Conservation (phyloP, 2,888 invertebrate genomes). For the Ophion obscuratus region DNA sequence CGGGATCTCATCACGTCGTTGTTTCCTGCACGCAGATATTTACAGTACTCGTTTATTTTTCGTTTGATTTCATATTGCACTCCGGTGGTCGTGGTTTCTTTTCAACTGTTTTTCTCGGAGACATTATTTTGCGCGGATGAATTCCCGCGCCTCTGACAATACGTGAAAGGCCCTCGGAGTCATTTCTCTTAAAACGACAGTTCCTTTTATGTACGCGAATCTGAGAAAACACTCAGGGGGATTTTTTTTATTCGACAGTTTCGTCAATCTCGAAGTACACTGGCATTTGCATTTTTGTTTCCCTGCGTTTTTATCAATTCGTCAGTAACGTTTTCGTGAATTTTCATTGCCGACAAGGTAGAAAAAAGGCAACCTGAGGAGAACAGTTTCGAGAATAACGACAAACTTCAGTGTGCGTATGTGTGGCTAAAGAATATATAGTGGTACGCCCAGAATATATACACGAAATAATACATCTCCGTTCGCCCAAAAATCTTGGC, state of each 20-base stretch:
- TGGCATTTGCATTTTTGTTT: not conserved
- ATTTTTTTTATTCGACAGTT: constrained; percentile 11
- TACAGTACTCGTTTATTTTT: too few relatives aligned
- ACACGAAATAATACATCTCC: constrained; percentile 25
- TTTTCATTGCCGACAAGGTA: not conserved
- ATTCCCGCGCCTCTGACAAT: not conserved
- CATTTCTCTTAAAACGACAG: not conserved
- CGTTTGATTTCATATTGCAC: not conserved
- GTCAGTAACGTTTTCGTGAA: constrained; percentile 7
- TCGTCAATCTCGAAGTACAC: constrained; percentile 5
- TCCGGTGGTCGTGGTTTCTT: not conserved
- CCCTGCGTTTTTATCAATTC: not conserved
- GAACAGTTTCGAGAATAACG: constrained; percentile 52
- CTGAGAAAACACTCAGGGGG: not conserved
- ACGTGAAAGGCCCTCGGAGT: constrained; percentile 1
- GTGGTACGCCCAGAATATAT: not conserved
- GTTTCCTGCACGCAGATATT: too few relatives aligned
- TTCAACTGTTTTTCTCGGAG: not conserved
- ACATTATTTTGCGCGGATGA: too few relatives aligned
- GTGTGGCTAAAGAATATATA: not conserved
- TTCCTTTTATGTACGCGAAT: not conserved
- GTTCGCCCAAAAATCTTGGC: constrained; percentile 40
- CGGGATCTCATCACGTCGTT: too few relatives aligned
- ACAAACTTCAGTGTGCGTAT: not conserved
- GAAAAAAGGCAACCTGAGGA: not conserved